A percentile compares a stretch with the other conserved stretches of the same genome.
Conservation (phyloP, 1,140 invertebrate species). For the Formica exsecta region DNA sequence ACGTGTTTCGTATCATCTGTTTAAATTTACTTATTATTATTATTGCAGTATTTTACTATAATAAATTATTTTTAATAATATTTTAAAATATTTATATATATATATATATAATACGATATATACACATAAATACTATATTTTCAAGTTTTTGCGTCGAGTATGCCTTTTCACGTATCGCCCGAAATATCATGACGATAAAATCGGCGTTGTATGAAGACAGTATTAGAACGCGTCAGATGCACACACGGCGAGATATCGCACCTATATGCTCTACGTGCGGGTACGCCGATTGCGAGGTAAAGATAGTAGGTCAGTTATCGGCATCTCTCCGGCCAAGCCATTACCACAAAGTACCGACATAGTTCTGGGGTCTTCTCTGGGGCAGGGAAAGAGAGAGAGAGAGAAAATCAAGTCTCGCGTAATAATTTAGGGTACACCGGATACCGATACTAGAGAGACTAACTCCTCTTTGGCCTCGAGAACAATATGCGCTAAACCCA, state of each 20-base stretch:
- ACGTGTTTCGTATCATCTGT: no score
- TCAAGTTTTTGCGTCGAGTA: not conserved
- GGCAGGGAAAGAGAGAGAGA: not conserved
- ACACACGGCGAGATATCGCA: conserved; percentile 27
- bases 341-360: conserved; percentile 72
- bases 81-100: not conserved
- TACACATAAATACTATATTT: not conserved
- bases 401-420: conserved; percentile 60
- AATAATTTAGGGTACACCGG: conserved; percentile 74
- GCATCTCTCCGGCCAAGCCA: conserved; percentile 68
- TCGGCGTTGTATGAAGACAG: conserved; percentile 8
- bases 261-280: conserved; percentile 39
- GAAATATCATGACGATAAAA: conserved; percentile 17
- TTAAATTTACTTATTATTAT: not conserved
- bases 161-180: not conserved
- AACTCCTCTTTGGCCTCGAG: conserved; percentile 54
- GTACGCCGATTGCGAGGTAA: conserved; percentile 56
- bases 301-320: conserved; percentile 77
- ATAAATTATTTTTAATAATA: conserved; percentile 10
- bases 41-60: not conserved
- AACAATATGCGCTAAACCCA: conserved; percentile 73
- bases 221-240: conserved; percentile 16
- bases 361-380: conserved; percentile 63
- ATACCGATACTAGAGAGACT: conserved; percentile 70
- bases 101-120: not conserved